Evolutionary conservation across 2,888 invertebrate genomes (phyloP), one percentile per base, ranked within the genome.

Genomic region (Idaea dimidiata): DNA sequence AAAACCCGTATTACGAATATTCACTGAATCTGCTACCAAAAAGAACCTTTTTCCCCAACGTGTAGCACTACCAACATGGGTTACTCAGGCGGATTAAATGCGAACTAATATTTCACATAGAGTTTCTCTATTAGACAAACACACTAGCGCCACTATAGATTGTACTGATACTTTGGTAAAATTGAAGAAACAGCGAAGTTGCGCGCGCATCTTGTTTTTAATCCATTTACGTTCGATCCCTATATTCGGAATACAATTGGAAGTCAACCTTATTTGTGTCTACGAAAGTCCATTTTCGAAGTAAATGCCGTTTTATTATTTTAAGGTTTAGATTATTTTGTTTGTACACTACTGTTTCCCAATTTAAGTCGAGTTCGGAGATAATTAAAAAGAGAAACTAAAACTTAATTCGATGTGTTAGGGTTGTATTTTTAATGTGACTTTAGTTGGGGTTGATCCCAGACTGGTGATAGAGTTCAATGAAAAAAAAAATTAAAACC

Each of bases 121-220:
- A 43, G 10, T 14, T 43, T 43, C 10, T 8, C 14, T 10, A 43
- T 43, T 14, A 43, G 8, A 14, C 14, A 2, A 4, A 14, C 3
- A 8, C 2, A 43, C 43, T 43, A 8, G 43, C 43, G 43, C 43
- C 43, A 43, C 2, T 10, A 43, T 43, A 14, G 14, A 10, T 10
- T 43, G 43, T 14, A 43, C 43, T 14, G 10, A 43, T 43, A 43
- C 43, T 43, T 43, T 43, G 43, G 43, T 43, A 43, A 43, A 43
- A 14, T 43, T 43, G 43, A 10, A 10, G 43, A 64, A 81, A 71
- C 63, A 88, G 56, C 18, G 57, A 61, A 82, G 73, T 61, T 91
- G 91, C 91, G 91, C 91, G 90, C 91, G 91, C 91, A 91, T 1
- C 69, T 58, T 88, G 86, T 89, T 87, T 89, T 78, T 86, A 84